Percentiles rank a stretch among this genome's conserved stretches.
Evolutionary conservation across 2,797 vertebrate species (phyloP).

Genomic region (Coccyzus lansbergi): DNA sequence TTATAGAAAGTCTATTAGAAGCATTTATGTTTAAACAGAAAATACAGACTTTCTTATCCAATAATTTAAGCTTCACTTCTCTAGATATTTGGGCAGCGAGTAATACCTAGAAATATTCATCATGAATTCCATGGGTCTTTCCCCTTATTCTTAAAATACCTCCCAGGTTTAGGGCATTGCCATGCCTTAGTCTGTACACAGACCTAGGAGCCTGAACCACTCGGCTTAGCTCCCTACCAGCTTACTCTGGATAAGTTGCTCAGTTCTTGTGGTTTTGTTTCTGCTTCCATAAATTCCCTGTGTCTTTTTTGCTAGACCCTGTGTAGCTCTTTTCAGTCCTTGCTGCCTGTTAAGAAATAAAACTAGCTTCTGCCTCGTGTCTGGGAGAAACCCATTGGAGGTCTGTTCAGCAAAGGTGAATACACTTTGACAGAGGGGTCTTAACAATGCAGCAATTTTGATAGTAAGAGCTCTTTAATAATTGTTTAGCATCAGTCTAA

Average conservation of each 20-base stretch:
- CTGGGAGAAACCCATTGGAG: neutral
- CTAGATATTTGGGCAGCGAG: neutral
- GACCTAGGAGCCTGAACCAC: neutral
- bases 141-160: neutral
- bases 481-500: neutral
- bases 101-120: neutral
- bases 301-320: neutral
- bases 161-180: neutral
- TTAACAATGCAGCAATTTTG: neutral
- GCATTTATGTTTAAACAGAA: neutral
- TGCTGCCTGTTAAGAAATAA: neutral
- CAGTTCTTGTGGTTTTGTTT: neutral
- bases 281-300: neutral
- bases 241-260: neutral
- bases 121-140: neutral
- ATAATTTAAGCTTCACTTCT: neutral
- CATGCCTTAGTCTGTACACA: neutral
- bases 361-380: neutral
- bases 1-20: neutral
- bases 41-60: neutral
- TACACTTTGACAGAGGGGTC: neutral
- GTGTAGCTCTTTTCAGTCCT: neutral
- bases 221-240: neutral
- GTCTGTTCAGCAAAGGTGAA: neutral
- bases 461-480: neutral